A percentile compares a stretch with the other conserved stretches of the same genome.
Evolutionary conservation across 1,140 invertebrate species (phyloP).

Genomic region (Anagrus nilaparvatae): DNA sequence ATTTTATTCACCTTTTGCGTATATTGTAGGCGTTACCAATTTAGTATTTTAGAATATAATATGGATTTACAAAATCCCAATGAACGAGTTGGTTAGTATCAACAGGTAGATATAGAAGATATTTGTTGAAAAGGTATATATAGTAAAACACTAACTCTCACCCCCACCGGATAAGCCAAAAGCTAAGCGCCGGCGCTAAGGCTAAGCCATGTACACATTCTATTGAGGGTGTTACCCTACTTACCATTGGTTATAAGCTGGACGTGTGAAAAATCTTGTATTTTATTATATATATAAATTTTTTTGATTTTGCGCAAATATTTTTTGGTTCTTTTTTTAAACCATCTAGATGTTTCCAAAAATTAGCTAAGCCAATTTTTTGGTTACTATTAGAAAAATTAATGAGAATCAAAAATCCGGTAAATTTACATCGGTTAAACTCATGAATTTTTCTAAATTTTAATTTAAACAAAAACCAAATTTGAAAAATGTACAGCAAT

Average conservation of each 20-base stretch:
- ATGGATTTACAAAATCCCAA: constrained; percentile 39
- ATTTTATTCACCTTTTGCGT: too few species aligned
- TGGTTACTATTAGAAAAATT: too few species aligned
- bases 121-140: too few species aligned
- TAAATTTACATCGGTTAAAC: too few species aligned
- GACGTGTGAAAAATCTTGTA: constrained; percentile 33
- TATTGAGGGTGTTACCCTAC: constrained; percentile 38
- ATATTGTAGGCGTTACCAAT: too few species aligned
- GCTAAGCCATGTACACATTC: constrained; percentile 38
- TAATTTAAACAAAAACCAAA: too few species aligned
- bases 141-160: too few species aligned
- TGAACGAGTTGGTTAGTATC: constrained; percentile 40
- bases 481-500: too few species aligned
- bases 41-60: too few species aligned
- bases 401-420: too few species aligned
- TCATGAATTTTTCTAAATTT: too few species aligned
- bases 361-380: too few species aligned
- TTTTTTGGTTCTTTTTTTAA: neutral
- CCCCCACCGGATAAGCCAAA: constrained; percentile 38
- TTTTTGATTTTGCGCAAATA: neutral
- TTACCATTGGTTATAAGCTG: constrained; percentile 33
- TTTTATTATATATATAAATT: constrained; percentile 27
- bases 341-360: neutral
- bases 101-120: constrained; percentile 37
- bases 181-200: constrained; percentile 41